A percentile compares a stretch with the other conserved stretches of the same genome.
phyloP scores from a whole-genome alignment of 2,888 invertebrate genomes.

The Nomada lathburiana region DNA sequence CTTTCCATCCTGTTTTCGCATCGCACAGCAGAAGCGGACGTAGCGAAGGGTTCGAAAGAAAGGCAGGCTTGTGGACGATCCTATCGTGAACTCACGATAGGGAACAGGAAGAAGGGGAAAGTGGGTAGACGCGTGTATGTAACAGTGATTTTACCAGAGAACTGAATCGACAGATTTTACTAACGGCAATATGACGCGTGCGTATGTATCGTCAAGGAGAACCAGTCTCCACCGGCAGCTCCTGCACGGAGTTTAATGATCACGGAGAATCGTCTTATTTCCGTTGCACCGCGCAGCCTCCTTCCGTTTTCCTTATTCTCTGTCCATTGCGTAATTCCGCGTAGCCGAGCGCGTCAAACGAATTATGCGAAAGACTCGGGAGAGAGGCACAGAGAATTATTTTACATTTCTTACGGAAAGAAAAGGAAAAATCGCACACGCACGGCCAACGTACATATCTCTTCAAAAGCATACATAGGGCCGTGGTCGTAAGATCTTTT shows the following conservation, averaged over 20 bases:
- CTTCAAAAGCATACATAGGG: background rate
- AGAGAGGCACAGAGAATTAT: background rate
- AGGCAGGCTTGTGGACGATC: background rate
- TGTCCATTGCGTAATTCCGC: conserved; percentile 35
- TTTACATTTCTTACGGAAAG: background rate
- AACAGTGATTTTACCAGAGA: conserved; percentile 51
- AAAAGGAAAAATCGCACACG: background rate
- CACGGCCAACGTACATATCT: background rate
- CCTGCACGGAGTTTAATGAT: conserved; percentile 53
- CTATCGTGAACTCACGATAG: background rate
- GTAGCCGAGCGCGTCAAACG: conserved; percentile 8
- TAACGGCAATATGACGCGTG: conserved; percentile 62
- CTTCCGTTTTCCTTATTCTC: conserved; percentile 58
- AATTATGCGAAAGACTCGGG: conserved; percentile 17
- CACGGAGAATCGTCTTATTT: conserved; percentile 48
- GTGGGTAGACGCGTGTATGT: background rate
- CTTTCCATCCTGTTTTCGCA: too few species aligned
- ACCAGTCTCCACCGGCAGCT: conserved; percentile 45
- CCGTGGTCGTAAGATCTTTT: conserved; percentile 9
- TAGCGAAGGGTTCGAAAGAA: conserved; percentile 17
- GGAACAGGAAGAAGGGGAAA: background rate
- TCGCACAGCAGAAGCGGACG: too few species aligned
- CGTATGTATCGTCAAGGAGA: conserved; percentile 57
- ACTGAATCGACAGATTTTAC: conserved; percentile 59
- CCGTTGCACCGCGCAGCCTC: conserved; percentile 37